Conservation (phyloP, 2,113 vertebrate species). For the Tyrannus savana region DNA sequence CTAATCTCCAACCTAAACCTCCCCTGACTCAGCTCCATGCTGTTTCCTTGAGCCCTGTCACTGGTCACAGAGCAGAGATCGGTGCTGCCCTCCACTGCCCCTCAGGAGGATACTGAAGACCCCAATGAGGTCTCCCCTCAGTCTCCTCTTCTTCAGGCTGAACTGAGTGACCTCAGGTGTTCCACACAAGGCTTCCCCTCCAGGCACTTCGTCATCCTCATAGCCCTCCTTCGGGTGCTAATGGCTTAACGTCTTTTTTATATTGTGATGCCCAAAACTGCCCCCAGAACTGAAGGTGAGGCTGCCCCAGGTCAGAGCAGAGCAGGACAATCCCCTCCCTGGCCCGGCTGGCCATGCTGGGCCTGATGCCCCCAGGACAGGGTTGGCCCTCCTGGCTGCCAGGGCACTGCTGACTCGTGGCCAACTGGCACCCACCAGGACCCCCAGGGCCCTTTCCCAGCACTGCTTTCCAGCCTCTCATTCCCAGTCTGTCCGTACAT, state of each 20-base stretch:
- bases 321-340: background rate
- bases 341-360: background rate
- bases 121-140: background rate
- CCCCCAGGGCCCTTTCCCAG: background rate
- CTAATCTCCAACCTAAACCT: background rate
- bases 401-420: background rate
- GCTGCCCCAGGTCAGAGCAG: rapidly evolving
- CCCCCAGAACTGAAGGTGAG: background rate
- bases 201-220: background rate
- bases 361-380: too few species aligned
- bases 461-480: background rate
- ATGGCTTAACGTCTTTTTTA: background rate
- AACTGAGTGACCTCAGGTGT: background rate
- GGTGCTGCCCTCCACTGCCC: background rate
- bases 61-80: background rate
- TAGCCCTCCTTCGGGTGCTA: background rate
- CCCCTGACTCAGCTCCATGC: background rate
- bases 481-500: background rate
- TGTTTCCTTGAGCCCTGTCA: background rate
- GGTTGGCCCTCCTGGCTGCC: background rate
- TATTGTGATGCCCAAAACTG: background rate
- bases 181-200: background rate
- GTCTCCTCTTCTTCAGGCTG: background rate
- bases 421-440: background rate
- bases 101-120: background rate